Conservation (phyloP, 2,797 vertebrate species). For the Vipera latastei region DNA sequence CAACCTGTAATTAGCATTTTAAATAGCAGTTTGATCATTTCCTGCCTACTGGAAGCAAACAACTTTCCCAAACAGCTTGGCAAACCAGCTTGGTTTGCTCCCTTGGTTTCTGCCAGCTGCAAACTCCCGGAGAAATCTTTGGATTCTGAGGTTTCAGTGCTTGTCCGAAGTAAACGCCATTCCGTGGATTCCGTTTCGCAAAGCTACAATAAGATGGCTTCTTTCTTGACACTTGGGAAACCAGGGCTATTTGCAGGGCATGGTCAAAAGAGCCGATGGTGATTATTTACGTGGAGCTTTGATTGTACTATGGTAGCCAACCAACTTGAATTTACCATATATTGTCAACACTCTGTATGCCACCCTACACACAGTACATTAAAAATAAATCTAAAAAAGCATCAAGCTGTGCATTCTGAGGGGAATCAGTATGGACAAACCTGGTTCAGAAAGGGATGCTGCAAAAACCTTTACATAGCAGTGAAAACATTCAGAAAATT, state of each 20-base stretch:
- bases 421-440: background rate
- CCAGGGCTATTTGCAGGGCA: background rate
- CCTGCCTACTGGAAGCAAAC: background rate
- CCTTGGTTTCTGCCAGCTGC: background rate
- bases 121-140: background rate
- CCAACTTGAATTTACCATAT: background rate
- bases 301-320: background rate
- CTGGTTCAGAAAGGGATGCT: background rate
- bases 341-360: background rate
- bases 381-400: background rate
- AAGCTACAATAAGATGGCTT: background rate
- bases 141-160: background rate
- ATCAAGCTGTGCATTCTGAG: background rate
- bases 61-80: background rate
- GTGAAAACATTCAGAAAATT: background rate
- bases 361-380: background rate
- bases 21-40: background rate
- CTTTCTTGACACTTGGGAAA: background rate
- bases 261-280: background rate
- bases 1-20: conserved; percentile 5
- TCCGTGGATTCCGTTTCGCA: background rate
- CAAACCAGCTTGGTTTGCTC: conserved; percentile 9
- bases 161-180: background rate
- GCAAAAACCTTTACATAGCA: background rate
- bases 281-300: background rate